Base-by-base conservation (phyloP, 2,797 vertebrate genomes). In the Falco berigora region DNA sequence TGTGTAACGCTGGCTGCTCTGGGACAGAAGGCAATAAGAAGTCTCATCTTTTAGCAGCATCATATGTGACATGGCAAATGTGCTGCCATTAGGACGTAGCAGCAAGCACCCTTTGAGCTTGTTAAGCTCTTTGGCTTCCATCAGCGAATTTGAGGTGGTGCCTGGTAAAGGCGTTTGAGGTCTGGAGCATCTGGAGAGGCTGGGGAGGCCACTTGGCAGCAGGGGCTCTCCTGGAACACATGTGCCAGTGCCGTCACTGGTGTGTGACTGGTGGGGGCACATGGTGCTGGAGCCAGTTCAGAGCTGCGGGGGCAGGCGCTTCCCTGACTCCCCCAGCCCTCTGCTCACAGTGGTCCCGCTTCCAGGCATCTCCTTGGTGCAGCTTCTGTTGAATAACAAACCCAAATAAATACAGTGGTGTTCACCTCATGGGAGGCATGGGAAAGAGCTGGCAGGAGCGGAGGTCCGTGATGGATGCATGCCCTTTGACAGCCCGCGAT, bases 181-280 rank as follows among this genome's bases (percentile, higher is more conserved):
- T 42, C 46, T 62, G 67, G 50, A 52, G 21, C 38, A 22, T 28
- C 34, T 38, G 8, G 20, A 19, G 34, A 6, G 49, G 23, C 38
- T 23, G 32, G 32, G 9, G 22, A 66, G 44, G 55, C 32, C 30
- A 46, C 44, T 25, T 40, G 40, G 40, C 1, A 2, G 27, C 24
- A 32, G 59, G 38, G 36, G 30, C 25, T 84, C 25, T 63, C 36
- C 62, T n/a, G n/a, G 22, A 47, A 7, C 8, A 22, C 8, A 2
- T 0, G 0, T 20, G 30, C 3, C 3, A 10, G 6, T 28, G 53
- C 13, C 1, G 1, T 25, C 72, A 8, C 28, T 5, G 1, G 4
- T 9, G 17, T 46, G 14, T 50, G 12, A 21, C 24, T 27, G 36
- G 59, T 22, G 22, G 59, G 40, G 17, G 23, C 25, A 24, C 1